These are phyloP conservation scores for Dallia pectoralis DNA, from an alignment of 2,797 vertebrate genomes.

Conservation along the genomic window DNA sequence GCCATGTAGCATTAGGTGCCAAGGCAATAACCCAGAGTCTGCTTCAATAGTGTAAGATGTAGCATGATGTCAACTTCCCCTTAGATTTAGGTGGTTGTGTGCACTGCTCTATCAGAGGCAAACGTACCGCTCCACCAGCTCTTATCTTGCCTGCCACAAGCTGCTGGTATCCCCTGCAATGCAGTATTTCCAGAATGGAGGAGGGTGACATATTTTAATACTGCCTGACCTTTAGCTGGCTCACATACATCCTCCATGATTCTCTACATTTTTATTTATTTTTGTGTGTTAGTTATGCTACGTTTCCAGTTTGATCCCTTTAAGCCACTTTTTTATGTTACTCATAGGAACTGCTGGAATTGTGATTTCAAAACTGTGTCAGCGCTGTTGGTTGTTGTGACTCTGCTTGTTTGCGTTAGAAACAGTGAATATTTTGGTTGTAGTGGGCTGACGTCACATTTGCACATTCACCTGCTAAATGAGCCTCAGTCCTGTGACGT, in stretches of 20 bases:
- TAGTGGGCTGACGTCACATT: neutral
- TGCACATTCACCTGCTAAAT: neutral
- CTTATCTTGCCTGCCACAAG: conserved; percentile 67
- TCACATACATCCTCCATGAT: conserved; percentile 27
- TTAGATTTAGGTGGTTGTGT: conserved; percentile 48
- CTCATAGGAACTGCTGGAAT: neutral
- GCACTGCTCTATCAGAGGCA: conserved; percentile 62
- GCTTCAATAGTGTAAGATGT: conserved; percentile 61
- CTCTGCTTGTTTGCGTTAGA: neutral
- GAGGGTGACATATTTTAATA: conserved; percentile 55
- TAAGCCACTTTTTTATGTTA: neutral
- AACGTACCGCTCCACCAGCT: conserved; percentile 53
- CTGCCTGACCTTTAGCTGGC: conserved; percentile 54
- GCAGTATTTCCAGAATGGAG: conserved; percentile 64
- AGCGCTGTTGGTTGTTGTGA: neutral
- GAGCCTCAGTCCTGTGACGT: neutral
- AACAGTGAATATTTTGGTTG: neutral
- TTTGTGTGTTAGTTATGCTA: conserved; percentile 21
- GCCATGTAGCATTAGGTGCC: conserved; percentile 6
- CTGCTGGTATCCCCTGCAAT: conserved; percentile 71
- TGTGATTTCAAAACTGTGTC: neutral
- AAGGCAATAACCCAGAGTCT: conserved; percentile 48
- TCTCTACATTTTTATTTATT: conserved; percentile 23
- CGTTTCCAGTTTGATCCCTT: neutral
- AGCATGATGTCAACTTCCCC: conserved; percentile 46